These are phyloP conservation scores for Falco novaeseelandiae DNA, from an alignment of 2,797 vertebrate genomes.

Conservation along the genomic window DNA sequence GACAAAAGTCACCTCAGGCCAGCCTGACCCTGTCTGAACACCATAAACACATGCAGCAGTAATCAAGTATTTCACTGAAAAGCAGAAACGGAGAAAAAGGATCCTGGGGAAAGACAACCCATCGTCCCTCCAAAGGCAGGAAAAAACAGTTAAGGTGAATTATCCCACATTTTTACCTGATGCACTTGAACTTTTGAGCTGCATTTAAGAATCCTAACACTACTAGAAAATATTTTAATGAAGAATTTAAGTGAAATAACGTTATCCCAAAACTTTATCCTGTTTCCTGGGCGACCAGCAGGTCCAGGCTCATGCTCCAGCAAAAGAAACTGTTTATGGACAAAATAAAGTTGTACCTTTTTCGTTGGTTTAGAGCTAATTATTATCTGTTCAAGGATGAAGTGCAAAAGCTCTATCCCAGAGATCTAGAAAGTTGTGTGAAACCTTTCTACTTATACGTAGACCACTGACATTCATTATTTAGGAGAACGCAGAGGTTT, in stretches of 20 bases:
- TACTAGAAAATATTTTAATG: background rate
- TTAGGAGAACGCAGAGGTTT: background rate
- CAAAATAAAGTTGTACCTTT: rapidly evolving
- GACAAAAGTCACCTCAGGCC: background rate
- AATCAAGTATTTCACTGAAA: background rate
- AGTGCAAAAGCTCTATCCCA: background rate
- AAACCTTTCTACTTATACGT: background rate
- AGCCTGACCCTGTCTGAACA: background rate
- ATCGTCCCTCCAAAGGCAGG: background rate
- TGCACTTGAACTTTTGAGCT: background rate
- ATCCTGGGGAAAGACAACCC: background rate
- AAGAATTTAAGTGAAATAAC: background rate
- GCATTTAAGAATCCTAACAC: background rate
- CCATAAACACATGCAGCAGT: background rate
- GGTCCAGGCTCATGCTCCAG: background rate
- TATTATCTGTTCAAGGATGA: background rate
- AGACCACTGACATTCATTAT: too few relatives aligned
- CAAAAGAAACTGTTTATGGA: background rate
- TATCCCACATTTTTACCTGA: background rate
- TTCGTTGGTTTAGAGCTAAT: background rate
- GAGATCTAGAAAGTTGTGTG: background rate
- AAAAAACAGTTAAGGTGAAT: background rate
- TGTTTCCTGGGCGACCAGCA: background rate
- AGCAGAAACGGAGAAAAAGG: background rate
- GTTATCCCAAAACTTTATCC: background rate